phyloP scores from a whole-genome alignment of 2,797 vertebrate genomes.

The Urocyon cinereoargenteus region DNA sequence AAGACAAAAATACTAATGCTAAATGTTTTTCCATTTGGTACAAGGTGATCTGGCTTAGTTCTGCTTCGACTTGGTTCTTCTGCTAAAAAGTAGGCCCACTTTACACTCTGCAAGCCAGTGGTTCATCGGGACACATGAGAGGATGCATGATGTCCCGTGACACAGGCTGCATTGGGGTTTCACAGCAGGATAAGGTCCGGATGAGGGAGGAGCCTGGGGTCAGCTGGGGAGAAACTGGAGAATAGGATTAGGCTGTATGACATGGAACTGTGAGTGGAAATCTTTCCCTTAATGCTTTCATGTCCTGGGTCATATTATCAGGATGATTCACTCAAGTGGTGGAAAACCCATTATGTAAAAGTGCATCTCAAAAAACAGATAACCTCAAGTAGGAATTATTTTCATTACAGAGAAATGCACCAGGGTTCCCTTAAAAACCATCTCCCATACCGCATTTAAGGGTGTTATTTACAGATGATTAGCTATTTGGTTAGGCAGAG shows the following conservation, averaged over 20 bases:
- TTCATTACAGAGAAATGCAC: slow-evolving; percentile 64
- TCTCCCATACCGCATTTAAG: slow-evolving; percentile 44
- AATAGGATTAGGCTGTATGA: neutral
- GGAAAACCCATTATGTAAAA: slow-evolving; percentile 42
- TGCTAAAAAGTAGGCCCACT: neutral
- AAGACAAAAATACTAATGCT: neutral
- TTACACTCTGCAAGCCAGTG: neutral
- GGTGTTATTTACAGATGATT: slow-evolving; percentile 68
- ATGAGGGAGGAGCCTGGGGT: neutral
- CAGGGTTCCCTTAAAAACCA: slow-evolving; percentile 62
- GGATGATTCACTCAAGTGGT: neutral
- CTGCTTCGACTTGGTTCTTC: neutral
- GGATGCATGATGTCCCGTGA: rapidly evolving
- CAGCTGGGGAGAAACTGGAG: neutral
- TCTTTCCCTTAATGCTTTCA: neutral
- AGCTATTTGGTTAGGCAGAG: slow-evolving; percentile 51
- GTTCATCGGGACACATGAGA: neutral
- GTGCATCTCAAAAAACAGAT: slow-evolving; percentile 55
- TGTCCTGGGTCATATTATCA: neutral
- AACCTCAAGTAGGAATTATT: slow-evolving; percentile 59
- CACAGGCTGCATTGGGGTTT: neutral
- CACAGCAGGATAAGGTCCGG: neutral
- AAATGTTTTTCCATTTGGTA: neutral
- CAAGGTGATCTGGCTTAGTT: neutral
- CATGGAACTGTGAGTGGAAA: neutral